Evolutionary conservation across 2,888 invertebrate species (phyloP).

Genomic region (Sarcophaga variegata): DNA sequence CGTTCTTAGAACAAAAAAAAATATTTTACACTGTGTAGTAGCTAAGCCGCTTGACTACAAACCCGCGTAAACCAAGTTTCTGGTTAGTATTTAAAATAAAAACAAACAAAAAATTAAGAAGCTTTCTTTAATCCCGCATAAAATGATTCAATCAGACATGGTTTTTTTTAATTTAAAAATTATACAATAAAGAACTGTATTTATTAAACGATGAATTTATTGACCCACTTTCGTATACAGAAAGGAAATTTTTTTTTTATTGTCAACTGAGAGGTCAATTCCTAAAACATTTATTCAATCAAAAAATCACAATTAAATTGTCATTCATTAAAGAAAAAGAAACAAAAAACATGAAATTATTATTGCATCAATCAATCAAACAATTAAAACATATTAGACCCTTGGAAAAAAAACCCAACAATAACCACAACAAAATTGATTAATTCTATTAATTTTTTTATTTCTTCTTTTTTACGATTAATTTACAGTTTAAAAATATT

Average conservation of each 20-base stretch:
- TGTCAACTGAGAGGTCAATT: no score
- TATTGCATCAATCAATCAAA: constrained; percentile 39
- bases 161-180: no score
- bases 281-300: neutral
- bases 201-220: neutral
- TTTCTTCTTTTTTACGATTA: constrained; percentile 7
- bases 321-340: neutral
- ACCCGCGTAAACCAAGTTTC: no score
- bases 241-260: neutral
- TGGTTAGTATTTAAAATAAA: no score
- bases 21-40: no score
- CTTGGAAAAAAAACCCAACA: neutral
- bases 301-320: neutral
- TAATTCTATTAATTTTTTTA: constrained; percentile 59
- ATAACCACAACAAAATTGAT: neutral
- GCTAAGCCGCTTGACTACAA: no score
- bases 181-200: no score
- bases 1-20: no score
- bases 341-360: neutral
- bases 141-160: no score
- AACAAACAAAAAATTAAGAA: no score
- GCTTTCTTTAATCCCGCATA: no score
- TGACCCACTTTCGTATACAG: neutral
- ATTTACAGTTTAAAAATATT: constrained; percentile 51
- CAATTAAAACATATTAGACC: constrained; percentile 31